A percentile compares a stretch with the other conserved stretches of the same genome.
Conservation (phyloP, 2,888 invertebrate species). For the Mimachlamys varia region DNA sequence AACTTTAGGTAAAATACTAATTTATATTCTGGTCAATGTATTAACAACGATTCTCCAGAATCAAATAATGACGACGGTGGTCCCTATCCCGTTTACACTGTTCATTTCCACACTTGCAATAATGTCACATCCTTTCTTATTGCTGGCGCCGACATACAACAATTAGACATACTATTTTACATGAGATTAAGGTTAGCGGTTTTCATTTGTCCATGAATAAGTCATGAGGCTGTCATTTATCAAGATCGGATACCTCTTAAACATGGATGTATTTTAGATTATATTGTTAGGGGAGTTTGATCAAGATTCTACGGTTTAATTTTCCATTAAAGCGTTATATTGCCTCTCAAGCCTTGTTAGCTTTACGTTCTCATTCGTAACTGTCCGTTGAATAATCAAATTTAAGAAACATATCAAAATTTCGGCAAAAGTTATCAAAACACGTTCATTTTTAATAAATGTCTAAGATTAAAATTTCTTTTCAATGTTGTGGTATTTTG, state of each 20-base stretch:
- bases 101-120: not conserved
- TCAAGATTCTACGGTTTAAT: slow-evolving; percentile 13
- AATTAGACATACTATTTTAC: not conserved
- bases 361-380: not conserved
- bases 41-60: too few relatives aligned
- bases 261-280: not conserved
- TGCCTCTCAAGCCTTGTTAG: not conserved
- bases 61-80: too few relatives aligned
- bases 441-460: too few relatives aligned
- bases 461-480: too few relatives aligned
- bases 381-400: too few relatives aligned
- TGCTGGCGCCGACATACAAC: not conserved
- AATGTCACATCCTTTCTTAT: not conserved
- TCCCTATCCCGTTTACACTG: not conserved
- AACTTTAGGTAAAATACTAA: too few relatives aligned
- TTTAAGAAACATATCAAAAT: too few relatives aligned
- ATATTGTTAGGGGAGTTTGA: slow-evolving; percentile 6
- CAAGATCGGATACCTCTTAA: not conserved
- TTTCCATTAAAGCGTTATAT: not conserved
- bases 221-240: not conserved
- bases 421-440: too few relatives aligned
- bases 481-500: too few relatives aligned
- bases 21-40: too few relatives aligned
- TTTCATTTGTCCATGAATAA: not conserved
- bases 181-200: not conserved